Evolutionary conservation across 2,888 invertebrate species (phyloP).

Genomic region (Parapristionchus giblindavisi): DNA sequence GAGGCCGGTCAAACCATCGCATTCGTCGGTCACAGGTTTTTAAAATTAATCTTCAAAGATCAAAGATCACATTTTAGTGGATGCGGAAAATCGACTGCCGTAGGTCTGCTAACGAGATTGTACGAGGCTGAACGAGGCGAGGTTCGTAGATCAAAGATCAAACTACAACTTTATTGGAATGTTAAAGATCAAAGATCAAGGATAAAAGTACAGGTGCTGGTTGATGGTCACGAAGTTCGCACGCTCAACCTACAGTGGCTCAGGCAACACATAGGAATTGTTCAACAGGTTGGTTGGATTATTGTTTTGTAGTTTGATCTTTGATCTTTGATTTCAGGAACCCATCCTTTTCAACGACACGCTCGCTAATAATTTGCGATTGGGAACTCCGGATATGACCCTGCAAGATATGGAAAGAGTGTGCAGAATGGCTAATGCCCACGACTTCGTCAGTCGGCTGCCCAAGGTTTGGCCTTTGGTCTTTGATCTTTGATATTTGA

Average conservation of each 20-base stretch:
- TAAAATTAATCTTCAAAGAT: too few species aligned
- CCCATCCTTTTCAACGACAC: constrained; percentile 54
- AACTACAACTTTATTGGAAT: not conserved
- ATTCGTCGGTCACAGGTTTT: constrained; percentile 76
- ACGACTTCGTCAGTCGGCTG: constrained; percentile 49
- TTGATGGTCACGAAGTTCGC: constrained; percentile 48
- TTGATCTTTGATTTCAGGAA: constrained; percentile 37
- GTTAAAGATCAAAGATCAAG: constrained; percentile 4
- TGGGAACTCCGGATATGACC: constrained; percentile 44
- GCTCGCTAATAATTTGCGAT: constrained; percentile 45
- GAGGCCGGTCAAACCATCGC: constrained; percentile 70
- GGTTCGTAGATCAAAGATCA: constrained; percentile 63
- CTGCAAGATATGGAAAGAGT: constrained; percentile 45
- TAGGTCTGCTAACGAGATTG: constrained; percentile 79
- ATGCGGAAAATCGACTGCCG: constrained; percentile 78
- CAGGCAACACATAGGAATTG: constrained; percentile 46
- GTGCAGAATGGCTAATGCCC: constrained; percentile 48
- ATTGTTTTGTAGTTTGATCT: too few species aligned
- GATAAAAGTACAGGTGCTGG: constrained; percentile 34
- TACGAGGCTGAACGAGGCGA: constrained; percentile 79
- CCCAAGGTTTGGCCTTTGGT: constrained; percentile 38
- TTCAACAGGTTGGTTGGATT: constrained; percentile 45
- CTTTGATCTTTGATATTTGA: not conserved
- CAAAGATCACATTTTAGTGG: constrained; percentile 74
- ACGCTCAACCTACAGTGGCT: constrained; percentile 51